A percentile compares a stretch with the other conserved stretches of the same genome.
Evolutionary conservation across 2,113 vertebrate genomes (phyloP).

Genomic region (Choloepus hoffmanni): DNA sequence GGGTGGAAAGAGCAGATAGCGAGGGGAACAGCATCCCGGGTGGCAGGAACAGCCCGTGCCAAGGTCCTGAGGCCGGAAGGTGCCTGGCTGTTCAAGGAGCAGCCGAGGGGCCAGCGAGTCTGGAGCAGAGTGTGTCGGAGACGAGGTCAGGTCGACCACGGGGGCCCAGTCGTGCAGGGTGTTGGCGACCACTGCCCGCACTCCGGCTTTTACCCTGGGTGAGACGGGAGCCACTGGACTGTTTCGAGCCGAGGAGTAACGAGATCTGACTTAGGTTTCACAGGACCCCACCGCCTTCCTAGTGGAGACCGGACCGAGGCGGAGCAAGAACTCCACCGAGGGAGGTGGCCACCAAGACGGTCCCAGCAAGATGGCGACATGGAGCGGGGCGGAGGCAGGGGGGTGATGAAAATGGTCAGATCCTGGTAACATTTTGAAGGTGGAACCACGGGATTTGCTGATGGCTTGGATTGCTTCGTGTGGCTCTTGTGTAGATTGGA

Average conservation of each 20-base stretch:
- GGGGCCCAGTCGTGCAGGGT: rapidly evolving
- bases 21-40: background rate
- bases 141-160: no score
- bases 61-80: slow-evolving; percentile 3
- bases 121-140: background rate
- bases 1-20: background rate
- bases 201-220: background rate
- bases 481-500: background rate
- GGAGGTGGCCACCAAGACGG: background rate
- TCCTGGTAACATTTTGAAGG: background rate
- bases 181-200: rapidly evolving
- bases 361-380: background rate
- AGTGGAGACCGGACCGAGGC: background rate
- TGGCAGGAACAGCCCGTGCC: background rate
- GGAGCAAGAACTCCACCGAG: no score
- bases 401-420: background rate
- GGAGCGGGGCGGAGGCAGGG: background rate
- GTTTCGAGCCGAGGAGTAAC: background rate
- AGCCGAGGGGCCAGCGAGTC: rapidly evolving
- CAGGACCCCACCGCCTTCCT: background rate
- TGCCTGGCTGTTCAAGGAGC: background rate
- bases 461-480: rapidly evolving
- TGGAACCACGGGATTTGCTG: background rate
- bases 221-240: background rate
- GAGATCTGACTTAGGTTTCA: background rate